Base-by-base conservation (phyloP, 1,140 invertebrate genomes). In the Ylistrum balloti region DNA sequence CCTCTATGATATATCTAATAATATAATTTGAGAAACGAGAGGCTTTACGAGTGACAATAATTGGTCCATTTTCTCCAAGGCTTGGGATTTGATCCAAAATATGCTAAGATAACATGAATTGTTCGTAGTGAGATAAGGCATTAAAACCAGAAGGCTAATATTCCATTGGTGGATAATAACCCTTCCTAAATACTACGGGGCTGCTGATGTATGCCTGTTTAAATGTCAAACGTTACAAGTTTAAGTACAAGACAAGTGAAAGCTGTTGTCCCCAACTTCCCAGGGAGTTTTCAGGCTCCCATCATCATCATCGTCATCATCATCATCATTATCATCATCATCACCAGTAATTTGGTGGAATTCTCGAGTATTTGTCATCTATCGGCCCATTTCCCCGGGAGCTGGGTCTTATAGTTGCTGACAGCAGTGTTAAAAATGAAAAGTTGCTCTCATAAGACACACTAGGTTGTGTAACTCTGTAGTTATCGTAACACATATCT, bases 21-120 rank as follows among this genome's bases (percentile, higher is more conserved):
- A 91, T 89, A 89, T 91, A 91, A 91, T 91, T 88, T 91, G 88
- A 89, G 87, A 56, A 88, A 85, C 33, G 56, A 41, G 88, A 74
- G 48, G 86, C 88, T 89, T 89, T 89, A 48, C 85, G 86, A 91
- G 74, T 89, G 88, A 89, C 90, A 85, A 85, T 89, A 89, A 91
- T 91, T 56, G 86, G 45, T 86, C 88, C 45, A 89, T 91, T 91
- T 91, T 85, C 74, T 85, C 86, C 38, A 89, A 88, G 88, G 86
- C 87, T 89, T 86, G 86, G 22, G 86, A 87, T 87, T 74, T 74
- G 56, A 74, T 74, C 56, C 56, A 74, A 74, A 74, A n/a, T 74
- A 87, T 34, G 35, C 35, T 87, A 35, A n/a, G 86, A 87, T 87
- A 38, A 34, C 86, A 87, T 38, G 11, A 87, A 35, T 87, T 87